Base-by-base conservation (phyloP, 2,113 vertebrate species). In the Mesoclemmys tuberculata region DNA sequence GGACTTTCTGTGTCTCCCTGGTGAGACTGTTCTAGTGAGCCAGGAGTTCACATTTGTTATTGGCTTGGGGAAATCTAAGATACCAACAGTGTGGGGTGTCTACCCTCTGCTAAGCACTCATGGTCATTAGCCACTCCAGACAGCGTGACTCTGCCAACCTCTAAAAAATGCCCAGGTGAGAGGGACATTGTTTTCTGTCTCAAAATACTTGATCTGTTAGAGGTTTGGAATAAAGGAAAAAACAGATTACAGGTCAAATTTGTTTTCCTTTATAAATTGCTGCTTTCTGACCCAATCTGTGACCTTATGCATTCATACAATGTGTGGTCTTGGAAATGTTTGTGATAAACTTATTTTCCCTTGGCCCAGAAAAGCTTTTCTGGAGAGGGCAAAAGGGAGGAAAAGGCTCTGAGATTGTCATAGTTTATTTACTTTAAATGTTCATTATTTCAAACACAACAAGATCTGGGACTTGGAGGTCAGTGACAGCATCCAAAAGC, bases 351-450 rank as follows among this genome's bases (percentile, higher is more conserved):
- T 89, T 85, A 52, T 5, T 80, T 94, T 94, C 78, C 46, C 90
- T 52, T 94, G 88, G 61, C 52, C 61, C 44, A 80, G 82, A 89
- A 48, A 89, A 77, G 41, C 41, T 68, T 68, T 68, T 68, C 64
- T 58, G 56, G 29, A 44, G 71, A 44, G 38, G 22, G 22, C 38
- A n/a, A 26, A 75, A 44, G 27, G 8, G 44, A 96, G 77, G 91
- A 90, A 96, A 92, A 93, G 64, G n/a, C 84, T 94, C 86, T 46
- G 84, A 48, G 54, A 55, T 89, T 95, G 85, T 92, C 90, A 74
- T 48, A 83, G 44, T 88, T 71, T 89, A 35, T 94, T 91, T 96
- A 80, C 74, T 95, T 74, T 86, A 89, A 87, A 94, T 51, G 27
- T 84, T 54, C 19, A 7, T 87, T 92, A 41, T 91, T 94, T 84